Conservation (phyloP, 2,113 vertebrate species). For the Hiodon tergisus region DNA sequence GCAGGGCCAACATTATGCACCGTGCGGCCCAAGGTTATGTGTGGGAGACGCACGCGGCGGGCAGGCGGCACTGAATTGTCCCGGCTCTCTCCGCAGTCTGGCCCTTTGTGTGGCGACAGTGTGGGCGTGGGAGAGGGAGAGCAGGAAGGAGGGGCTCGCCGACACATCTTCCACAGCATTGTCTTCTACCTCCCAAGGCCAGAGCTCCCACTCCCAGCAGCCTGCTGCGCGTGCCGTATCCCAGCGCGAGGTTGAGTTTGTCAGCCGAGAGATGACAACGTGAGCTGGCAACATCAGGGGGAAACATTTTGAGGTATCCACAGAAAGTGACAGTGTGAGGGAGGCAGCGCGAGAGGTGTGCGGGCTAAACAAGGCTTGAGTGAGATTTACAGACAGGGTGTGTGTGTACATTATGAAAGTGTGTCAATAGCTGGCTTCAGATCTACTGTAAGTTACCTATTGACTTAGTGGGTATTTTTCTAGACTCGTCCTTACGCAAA, state of each 20-base stretch:
- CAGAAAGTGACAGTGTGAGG: not conserved
- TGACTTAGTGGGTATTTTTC: not conserved
- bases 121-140: conserved; percentile 13
- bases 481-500: not conserved
- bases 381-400: not conserved
- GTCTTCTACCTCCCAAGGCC: conserved; percentile 57
- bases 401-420: not conserved
- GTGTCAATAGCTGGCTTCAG: not conserved
- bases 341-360: not conserved
- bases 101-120: conserved; percentile 12
- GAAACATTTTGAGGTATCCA: not conserved
- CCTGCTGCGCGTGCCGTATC: conserved; percentile 11
- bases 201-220: conserved; percentile 15
- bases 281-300: not conserved
- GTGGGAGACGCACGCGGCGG: not conserved
- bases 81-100: not conserved
- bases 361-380: conserved; percentile 14
- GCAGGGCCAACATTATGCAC: conserved; percentile 1
- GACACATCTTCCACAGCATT: conserved; percentile 28
- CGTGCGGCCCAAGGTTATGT: conserved; percentile 4
- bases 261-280: not conserved
- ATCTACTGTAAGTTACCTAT: too few relatives aligned
- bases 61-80: not conserved
- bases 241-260: not conserved
- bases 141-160: conserved; percentile 34